Evolutionary conservation across 2,888 invertebrate genomes (phyloP).

Genomic region (Halictus ligatus): DNA sequence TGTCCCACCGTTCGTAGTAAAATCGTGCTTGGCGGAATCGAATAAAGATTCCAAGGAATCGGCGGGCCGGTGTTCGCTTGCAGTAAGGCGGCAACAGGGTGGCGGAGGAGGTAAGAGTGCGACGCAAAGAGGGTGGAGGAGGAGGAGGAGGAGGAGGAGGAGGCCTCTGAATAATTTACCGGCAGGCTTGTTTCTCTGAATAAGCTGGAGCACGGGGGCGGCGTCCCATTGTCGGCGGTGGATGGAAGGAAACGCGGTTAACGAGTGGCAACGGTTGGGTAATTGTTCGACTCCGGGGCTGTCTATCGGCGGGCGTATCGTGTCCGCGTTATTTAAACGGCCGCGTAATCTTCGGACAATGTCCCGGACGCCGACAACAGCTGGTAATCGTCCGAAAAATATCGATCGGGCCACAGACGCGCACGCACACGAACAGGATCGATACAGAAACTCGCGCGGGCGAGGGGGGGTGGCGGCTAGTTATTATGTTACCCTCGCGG

Average conservation of each 20-base stretch:
- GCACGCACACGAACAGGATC: not conserved
- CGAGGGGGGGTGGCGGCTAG: not conserved
- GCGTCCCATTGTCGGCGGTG: not conserved
- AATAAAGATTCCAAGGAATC: not conserved
- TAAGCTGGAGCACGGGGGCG: not conserved
- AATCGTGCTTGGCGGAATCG: not conserved
- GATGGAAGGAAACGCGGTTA: slow-evolving; percentile 9
- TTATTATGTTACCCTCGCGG: not conserved
- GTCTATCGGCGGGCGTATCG: not conserved
- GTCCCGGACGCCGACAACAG: slow-evolving; percentile 5
- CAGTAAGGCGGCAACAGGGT: not conserved
- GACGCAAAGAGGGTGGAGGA: not conserved
- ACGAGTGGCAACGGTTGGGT: slow-evolving; percentile 6
- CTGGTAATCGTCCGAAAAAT: slow-evolving; percentile 8
- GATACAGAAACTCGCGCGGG: not conserved
- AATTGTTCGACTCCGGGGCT: slow-evolving; percentile 9
- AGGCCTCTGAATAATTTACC: not conserved
- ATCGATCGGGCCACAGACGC: not conserved
- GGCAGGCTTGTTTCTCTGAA: slow-evolving; percentile 7
- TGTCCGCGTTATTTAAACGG: slow-evolving; percentile 10
- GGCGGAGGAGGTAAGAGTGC: not conserved
- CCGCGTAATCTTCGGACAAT: slow-evolving; percentile 1
- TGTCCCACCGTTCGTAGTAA: not conserved
- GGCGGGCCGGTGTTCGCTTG: not conserved
- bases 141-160: too few relatives aligned